Base-by-base conservation (phyloP, 2,888 invertebrate genomes). In the Pegoplata infirma region DNA sequence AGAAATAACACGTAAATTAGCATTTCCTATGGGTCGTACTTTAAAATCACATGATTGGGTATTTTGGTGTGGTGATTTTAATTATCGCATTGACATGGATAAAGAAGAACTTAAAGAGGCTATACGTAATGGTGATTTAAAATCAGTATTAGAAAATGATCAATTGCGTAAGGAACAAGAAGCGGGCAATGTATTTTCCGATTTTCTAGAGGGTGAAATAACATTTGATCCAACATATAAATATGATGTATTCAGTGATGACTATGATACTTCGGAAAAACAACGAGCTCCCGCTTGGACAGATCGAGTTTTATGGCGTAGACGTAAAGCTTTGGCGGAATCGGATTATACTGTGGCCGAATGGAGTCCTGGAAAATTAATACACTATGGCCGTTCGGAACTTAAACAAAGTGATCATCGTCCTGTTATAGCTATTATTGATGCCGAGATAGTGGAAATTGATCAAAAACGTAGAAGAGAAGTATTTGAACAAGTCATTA, bases 11-110 rank as follows among this genome's bases (percentile, higher is more conserved):
- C 92, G 96, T 83, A 98, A 97, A 91, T 91, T 97, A 71, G 93
- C 94, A 7, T 97, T 97, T 87, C 97, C 97, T 1, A 96, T 97
- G 96, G 97, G 97, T 8, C 92, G 97, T 76, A 95, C 96, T 0
- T 90, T 99, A 5, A 96, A 96, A 88, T 96, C 97, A 1, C 99
- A 99, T 87, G 99, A 99, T 90, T 98, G 98, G 88, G 94, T 99
- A 1, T 98, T 99, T 90, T 99, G 99, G 99, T 97, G 98, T 89
- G 99, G 99, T 0, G 99, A 99, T 90, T 99, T 99, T 89, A 99
- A 99, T 89, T 99, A 99, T 88, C 93, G 99, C 72, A 94, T 99
- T 73, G 98, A 99, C 88, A 93, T 99, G 92, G 95, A 96, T 82
- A 97, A 97, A 86, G 98, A 98, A 5, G 97, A 97, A 87, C 94